Evolutionary conservation across 1,140 invertebrate genomes (phyloP).

Genomic region (Trypoxylus dichotomus): DNA sequence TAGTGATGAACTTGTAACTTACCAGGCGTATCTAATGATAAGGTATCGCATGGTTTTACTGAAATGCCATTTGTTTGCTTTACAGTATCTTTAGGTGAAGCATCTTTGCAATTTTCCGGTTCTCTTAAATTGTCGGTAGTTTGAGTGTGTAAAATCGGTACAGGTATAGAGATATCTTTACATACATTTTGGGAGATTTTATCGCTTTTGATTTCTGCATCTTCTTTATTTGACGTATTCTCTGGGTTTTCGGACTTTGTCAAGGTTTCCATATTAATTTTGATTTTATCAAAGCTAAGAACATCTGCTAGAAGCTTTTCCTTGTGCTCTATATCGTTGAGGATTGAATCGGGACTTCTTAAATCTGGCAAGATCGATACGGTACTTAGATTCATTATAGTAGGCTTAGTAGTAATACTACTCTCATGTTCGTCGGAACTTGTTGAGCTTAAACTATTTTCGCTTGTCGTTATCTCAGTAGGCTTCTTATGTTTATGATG

Average conservation of each 20-base stretch:
- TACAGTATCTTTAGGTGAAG: neutral
- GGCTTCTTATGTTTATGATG: constrained; percentile 54
- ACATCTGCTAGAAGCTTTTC: constrained; percentile 59
- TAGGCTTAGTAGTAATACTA: constrained; percentile 40
- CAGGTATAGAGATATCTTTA: neutral
- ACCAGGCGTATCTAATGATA: neutral
- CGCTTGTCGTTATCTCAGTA: constrained; percentile 38
- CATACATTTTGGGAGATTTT: neutral
- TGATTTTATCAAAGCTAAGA: constrained; percentile 55
- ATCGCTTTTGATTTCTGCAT: neutral
- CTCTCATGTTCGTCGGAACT: constrained; percentile 43
- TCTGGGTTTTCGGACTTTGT: neutral
- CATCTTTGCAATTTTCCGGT: neutral
- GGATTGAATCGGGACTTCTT: constrained; percentile 57
- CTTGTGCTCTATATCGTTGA: constrained; percentile 59
- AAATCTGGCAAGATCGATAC: constrained; percentile 53
- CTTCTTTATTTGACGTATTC: neutral
- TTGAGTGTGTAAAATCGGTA: neutral
- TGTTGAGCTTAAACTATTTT: constrained; percentile 41
- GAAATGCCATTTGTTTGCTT: constrained; percentile 21
- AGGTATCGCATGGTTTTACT: neutral
- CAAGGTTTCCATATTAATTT: constrained; percentile 37
- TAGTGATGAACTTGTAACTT: neutral
- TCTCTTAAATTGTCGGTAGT: neutral
- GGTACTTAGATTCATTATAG: constrained; percentile 54